Evolutionary conservation across 2,113 vertebrate genomes (phyloP).

Genomic region (Oreocharis arfaki): DNA sequence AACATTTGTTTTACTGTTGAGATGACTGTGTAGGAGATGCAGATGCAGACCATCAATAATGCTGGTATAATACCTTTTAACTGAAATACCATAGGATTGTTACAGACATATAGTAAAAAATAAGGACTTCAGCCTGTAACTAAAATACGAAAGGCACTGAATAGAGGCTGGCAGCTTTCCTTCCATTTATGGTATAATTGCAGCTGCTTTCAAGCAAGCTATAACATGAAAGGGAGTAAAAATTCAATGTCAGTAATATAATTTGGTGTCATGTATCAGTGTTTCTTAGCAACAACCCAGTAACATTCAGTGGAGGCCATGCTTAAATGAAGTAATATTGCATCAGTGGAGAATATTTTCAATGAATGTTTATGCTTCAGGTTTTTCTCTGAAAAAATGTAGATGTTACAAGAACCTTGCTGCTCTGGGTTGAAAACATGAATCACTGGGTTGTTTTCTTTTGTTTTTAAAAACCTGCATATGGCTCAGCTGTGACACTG

Average conservation of each 20-base stretch:
- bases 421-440: background rate
- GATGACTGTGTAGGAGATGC: background rate
- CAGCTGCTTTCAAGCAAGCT: conserved; percentile 3
- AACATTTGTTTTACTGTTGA: background rate
- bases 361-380: background rate
- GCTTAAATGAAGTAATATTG: background rate
- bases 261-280: background rate
- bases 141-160: background rate
- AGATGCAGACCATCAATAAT: background rate
- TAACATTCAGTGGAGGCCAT: background rate
- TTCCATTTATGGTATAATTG: conserved; percentile 2
- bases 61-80: background rate
- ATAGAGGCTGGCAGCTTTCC: background rate
- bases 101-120: background rate
- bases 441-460: background rate
- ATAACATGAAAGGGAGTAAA: conserved; percentile 26
- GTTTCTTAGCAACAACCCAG: conserved; percentile 36
- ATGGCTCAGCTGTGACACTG: background rate
- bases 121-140: background rate
- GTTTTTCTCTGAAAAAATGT: background rate
- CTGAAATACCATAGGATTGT: background rate
- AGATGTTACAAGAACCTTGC: background rate
- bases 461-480: background rate
- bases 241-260: conserved; percentile 24
- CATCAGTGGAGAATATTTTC: conserved; percentile 5